These are phyloP conservation scores for Lethenteron camtschaticum DNA, from an alignment of 2,113 vertebrate species.

Conservation along the genomic window DNA sequence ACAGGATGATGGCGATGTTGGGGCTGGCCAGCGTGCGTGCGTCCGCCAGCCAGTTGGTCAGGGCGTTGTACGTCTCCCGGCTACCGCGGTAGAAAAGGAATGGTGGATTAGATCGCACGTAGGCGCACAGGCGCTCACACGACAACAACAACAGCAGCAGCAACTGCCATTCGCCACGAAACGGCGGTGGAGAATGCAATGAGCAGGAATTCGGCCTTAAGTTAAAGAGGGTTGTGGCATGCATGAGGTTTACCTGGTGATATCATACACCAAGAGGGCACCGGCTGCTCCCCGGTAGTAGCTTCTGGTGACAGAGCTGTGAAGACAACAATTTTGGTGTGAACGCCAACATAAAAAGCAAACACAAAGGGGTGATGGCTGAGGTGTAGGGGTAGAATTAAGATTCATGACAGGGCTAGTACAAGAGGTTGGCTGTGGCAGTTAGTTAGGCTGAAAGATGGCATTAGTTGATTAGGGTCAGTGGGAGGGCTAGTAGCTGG, in stretches of 20 bases:
- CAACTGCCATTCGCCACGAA: not conserved
- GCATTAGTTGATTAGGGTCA: too few relatives aligned
- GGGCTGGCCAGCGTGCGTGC: conserved; percentile 64
- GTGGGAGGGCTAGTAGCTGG: too few relatives aligned
- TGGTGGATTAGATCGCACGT: not conserved
- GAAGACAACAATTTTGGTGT: not conserved
- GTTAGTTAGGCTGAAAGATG: too few relatives aligned
- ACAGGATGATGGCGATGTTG: conserved; percentile 69
- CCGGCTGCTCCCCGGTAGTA: conserved; percentile 74
- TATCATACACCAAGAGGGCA: conserved; percentile 64
- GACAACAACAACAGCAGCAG: not conserved
- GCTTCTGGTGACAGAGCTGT: conserved; percentile 65
- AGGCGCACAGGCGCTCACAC: not conserved
- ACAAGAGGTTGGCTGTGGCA: too few relatives aligned
- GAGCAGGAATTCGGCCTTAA: not conserved
- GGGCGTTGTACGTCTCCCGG: conserved; percentile 59
- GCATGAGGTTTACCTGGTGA: conserved; percentile 38
- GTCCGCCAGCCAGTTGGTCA: conserved; percentile 68
- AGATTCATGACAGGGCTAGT: too few relatives aligned
- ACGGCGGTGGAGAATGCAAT: not conserved
- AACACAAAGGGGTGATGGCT: too few relatives aligned
- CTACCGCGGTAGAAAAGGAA: conserved; percentile 16
- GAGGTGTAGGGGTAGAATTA: too few relatives aligned
- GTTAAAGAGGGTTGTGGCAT: not conserved
- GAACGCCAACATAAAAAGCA: too few relatives aligned